Evolutionary conservation across 2,888 invertebrate species (phyloP).

Genomic region (Rutpela maculata): DNA sequence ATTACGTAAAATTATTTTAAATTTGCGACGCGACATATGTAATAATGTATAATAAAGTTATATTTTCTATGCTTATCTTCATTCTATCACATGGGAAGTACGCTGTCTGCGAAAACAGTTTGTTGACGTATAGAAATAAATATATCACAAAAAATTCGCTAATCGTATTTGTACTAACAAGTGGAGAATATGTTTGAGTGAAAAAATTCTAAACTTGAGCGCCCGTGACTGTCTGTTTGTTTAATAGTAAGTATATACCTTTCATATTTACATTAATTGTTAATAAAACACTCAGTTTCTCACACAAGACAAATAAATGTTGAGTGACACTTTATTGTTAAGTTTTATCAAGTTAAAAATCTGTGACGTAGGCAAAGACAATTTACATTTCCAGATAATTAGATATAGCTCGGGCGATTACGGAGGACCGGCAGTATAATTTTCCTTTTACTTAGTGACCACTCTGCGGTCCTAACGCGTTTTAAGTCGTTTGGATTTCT

Average conservation of each 20-base stretch:
- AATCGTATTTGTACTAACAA: not conserved
- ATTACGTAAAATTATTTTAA: too few relatives aligned
- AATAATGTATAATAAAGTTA: too few relatives aligned
- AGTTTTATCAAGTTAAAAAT: constrained; percentile 36
- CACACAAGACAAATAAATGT: constrained; percentile 16
- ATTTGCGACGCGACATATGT: too few relatives aligned
- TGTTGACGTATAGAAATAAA: too few relatives aligned
- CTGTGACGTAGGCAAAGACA: constrained; percentile 29
- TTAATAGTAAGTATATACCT: not conserved
- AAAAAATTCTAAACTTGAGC: not conserved
- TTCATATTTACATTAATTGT: not conserved
- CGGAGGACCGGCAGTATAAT: constrained; percentile 14
- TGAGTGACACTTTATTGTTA: constrained; percentile 25
- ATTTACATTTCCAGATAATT: constrained; percentile 39
- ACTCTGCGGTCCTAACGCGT: not conserved
- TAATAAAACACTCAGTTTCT: constrained; percentile 9
- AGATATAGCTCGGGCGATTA: constrained; percentile 24
- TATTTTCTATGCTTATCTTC: too few relatives aligned
- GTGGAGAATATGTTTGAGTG: not conserved
- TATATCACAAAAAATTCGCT: too few relatives aligned
- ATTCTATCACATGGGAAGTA: too few relatives aligned
- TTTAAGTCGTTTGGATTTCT: not conserved
- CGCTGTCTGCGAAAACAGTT: too few relatives aligned
- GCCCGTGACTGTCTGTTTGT: constrained; percentile 11
- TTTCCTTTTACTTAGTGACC: not conserved